Percentiles rank a stretch among this genome's conserved stretches.
phyloP scores from a whole-genome alignment of 2,888 invertebrate species.

The Mycalesis mineus region DNA sequence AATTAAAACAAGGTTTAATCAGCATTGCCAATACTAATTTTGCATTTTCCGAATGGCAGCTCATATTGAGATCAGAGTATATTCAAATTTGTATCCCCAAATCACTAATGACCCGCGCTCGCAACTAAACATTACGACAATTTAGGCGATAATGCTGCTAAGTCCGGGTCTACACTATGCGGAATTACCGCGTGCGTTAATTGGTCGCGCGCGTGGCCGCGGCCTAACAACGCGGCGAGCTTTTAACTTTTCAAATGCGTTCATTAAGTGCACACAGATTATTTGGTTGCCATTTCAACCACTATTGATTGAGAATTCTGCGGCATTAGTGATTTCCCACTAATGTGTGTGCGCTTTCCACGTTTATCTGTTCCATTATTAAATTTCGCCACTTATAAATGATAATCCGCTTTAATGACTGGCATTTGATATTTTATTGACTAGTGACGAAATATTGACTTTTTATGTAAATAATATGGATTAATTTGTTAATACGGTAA shows the following conservation, averaged over 20 bases:
- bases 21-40: conserved; percentile 14
- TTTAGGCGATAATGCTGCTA: conserved; percentile 72
- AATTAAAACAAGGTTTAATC: conserved; percentile 4
- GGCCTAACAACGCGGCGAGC: conserved; percentile 57
- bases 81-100: conserved; percentile 43
- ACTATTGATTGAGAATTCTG: conserved; percentile 56
- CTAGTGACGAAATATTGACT: neutral
- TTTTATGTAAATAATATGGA: conserved; percentile 8
- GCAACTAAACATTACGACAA: conserved; percentile 74
- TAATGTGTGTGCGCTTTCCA: conserved; percentile 32
- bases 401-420: conserved; percentile 24
- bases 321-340: conserved; percentile 40
- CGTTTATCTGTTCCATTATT: conserved; percentile 43
- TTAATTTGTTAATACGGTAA: conserved; percentile 15
- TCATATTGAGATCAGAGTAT: conserved; percentile 25
- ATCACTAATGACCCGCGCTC: conserved; percentile 51
- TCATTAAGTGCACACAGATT: conserved; percentile 63
- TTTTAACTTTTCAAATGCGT: conserved; percentile 75
- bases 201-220: conserved; percentile 56
- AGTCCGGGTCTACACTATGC: conserved; percentile 63
- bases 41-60: conserved; percentile 10
- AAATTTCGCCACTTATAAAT: conserved; percentile 19
- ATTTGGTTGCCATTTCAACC: conserved; percentile 49
- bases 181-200: conserved; percentile 62
- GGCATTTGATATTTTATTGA: conserved; percentile 19